Percentiles rank a stretch among this genome's conserved stretches.
Evolutionary conservation across 2,113 vertebrate species (phyloP).

Genomic region (Engystomops pustulosus): DNA sequence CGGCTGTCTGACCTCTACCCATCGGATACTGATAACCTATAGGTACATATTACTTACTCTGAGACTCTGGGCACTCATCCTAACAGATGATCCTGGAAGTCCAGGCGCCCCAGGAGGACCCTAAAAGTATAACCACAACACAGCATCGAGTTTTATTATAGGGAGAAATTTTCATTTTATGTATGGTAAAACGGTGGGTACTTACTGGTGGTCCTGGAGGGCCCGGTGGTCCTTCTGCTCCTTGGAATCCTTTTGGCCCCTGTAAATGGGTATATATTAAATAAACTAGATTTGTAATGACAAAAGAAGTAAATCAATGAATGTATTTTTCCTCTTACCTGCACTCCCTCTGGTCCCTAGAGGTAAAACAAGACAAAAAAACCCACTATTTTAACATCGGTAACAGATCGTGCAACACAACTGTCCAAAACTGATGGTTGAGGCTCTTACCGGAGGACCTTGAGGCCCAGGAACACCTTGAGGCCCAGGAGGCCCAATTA

Average conservation of each 20-base stretch:
- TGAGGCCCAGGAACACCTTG: constrained; percentile 74
- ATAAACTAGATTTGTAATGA: not conserved
- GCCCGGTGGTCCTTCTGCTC: constrained; percentile 76
- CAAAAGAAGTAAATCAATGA: not conserved
- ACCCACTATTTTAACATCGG: not conserved
- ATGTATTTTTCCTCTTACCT: constrained; percentile 69
- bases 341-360: constrained; percentile 75
- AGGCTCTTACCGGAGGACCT: constrained; percentile 63
- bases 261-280: constrained; percentile 60
- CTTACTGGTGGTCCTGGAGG: constrained; percentile 77
- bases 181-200: not conserved
- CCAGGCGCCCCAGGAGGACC: constrained; percentile 80
- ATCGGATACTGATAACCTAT: no score
- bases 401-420: not conserved
- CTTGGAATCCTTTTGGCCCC: constrained; percentile 84
- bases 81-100: constrained; percentile 69
- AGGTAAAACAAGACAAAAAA: not conserved
- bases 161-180: not conserved
- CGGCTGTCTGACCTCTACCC: no score
- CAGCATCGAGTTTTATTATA: not conserved
- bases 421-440: not conserved
- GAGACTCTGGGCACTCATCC: constrained; percentile 75
- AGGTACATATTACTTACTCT: constrained; percentile 72
- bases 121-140: constrained; percentile 66
- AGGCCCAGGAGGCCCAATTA: constrained; percentile 70